Percentiles rank a stretch among this genome's conserved stretches.
These are phyloP conservation scores for Orthosia incerta DNA, from an alignment of 2,888 invertebrate genomes.

Conservation along the genomic window DNA sequence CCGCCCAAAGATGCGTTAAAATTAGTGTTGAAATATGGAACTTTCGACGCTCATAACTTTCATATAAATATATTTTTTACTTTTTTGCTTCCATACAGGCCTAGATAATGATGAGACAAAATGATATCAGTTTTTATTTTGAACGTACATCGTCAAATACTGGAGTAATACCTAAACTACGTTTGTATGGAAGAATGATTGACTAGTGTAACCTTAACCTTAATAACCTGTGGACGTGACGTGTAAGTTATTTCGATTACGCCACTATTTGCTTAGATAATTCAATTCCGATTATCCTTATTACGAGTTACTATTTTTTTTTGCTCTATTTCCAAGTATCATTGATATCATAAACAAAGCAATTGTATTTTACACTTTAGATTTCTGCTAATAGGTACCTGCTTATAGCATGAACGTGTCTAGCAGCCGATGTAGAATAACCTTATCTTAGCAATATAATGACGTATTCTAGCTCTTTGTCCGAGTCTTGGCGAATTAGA, in stretches of 20 bases:
- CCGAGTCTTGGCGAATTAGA: neutral
- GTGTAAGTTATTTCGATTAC: neutral
- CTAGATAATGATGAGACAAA: no score
- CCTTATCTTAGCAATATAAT: constrained; percentile 11
- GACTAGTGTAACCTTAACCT: no score
- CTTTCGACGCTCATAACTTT: no score
- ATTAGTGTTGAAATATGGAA: no score
- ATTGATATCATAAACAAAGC: constrained; percentile 15
- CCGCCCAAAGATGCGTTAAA: no score
- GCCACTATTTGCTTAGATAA: neutral
- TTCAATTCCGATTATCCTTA: neutral
- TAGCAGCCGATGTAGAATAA: neutral
- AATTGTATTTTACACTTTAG: constrained; percentile 15
- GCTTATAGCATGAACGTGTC: constrained; percentile 32
- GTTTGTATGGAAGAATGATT: no score
- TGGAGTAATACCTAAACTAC: no score
- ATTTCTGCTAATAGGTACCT: constrained; percentile 25
- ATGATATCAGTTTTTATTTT: no score
- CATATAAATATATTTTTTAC: no score
- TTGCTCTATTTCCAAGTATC: neutral
- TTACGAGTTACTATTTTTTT: neutral
- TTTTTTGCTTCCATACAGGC: no score
- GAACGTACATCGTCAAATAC: no score
- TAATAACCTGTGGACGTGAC: neutral
- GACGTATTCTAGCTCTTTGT: constrained; percentile 9